Conservation (phyloP, 1,140 invertebrate genomes). For the Drosophila grimshawi region DNA sequence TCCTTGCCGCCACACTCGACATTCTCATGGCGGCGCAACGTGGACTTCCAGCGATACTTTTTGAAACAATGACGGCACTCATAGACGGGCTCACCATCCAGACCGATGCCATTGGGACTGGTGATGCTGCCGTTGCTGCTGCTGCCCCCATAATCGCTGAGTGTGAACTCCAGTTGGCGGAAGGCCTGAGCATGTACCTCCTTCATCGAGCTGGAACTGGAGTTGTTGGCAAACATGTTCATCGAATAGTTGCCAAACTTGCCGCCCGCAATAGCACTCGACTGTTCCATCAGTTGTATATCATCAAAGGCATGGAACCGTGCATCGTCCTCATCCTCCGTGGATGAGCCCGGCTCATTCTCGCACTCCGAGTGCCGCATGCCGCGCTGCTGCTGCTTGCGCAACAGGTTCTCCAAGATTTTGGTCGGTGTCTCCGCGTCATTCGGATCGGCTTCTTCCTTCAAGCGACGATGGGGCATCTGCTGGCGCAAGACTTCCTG, state of each 20-base stretch:
- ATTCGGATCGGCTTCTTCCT: conserved; percentile 43
- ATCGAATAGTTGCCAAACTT: conserved; percentile 56
- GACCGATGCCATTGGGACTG: conserved; percentile 76
- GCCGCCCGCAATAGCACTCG: conserved; percentile 7
- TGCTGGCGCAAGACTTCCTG: conserved; percentile 78
- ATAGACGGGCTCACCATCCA: conserved; percentile 88
- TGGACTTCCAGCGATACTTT: conserved; percentile 92
- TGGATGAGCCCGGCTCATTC: conserved; percentile 60
- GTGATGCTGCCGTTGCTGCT: conserved; percentile 66
- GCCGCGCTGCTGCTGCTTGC: conserved; percentile 69
- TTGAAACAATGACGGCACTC: conserved; percentile 92
- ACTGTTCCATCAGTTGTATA: conserved; percentile 77
- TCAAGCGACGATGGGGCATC: conserved; percentile 49
- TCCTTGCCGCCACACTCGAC: conserved; percentile 94
- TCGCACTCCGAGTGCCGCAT: conserved; percentile 69
- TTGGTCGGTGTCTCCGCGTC: conserved; percentile 61
- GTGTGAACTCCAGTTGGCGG: conserved; percentile 72
- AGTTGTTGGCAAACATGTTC: conserved; percentile 56
- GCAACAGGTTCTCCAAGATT: conserved; percentile 74
- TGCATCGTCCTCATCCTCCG: conserved; percentile 73
- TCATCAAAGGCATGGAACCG: conserved; percentile 77
- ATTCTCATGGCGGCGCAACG: conserved; percentile 91
- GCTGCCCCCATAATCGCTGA: conserved; percentile 74
- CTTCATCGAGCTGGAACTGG: conserved; percentile 42
- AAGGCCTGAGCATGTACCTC: conserved; percentile 78